Evolutionary conservation across 2,113 vertebrate genomes (phyloP).

Genomic region (Dasyornis broadbenti): DNA sequence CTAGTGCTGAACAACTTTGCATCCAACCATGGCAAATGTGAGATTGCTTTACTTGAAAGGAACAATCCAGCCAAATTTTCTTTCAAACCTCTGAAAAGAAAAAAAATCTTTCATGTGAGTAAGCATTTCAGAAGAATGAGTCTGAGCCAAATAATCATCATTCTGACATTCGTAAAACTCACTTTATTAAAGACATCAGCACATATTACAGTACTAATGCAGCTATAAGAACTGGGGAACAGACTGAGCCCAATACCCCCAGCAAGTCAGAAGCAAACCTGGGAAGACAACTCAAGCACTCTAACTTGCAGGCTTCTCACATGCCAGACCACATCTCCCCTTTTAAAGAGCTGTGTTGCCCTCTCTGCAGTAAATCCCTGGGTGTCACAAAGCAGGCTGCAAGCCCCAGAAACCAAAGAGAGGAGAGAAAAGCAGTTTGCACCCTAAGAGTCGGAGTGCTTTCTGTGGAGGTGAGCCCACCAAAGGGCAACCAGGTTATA

Average conservation of each 20-base stretch:
- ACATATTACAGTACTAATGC: neutral
- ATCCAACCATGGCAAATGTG: neutral
- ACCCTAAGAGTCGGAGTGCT: neutral
- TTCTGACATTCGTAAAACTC: neutral
- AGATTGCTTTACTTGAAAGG: constrained; percentile 22
- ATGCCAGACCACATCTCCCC: neutral
- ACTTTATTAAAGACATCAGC: neutral
- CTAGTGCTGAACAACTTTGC: neutral
- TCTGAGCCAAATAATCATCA: constrained; percentile 17
- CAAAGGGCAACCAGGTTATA: fast-evolving
- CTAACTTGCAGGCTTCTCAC: neutral
- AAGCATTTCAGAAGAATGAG: neutral
- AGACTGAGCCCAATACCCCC: neutral
- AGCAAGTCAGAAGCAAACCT: neutral
- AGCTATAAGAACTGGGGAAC: neutral
- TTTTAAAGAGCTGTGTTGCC: neutral
- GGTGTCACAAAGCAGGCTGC: neutral
- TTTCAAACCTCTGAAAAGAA: constrained; percentile 27
- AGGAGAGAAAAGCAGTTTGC: neutral
- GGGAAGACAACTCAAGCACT: neutral
- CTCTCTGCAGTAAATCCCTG: neutral
- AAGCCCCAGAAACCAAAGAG: neutral
- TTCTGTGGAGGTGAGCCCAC: neutral
- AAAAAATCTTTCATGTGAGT: neutral
- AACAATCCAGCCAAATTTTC: constrained; percentile 33